These are phyloP conservation scores for Cepaea hortensis DNA, from an alignment of 2,888 invertebrate genomes.

Conservation along the genomic window DNA sequence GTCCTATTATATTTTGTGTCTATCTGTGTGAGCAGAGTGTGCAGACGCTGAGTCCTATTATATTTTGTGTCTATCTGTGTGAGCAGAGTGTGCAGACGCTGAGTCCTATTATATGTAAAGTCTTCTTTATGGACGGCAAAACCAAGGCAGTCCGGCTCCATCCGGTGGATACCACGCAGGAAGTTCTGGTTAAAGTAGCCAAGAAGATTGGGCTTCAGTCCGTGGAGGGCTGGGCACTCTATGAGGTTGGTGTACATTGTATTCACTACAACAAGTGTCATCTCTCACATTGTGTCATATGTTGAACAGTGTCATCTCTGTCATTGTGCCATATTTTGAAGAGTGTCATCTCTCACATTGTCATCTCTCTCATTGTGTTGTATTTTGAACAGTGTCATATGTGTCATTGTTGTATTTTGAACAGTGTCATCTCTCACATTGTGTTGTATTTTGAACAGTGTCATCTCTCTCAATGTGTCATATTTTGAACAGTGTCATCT, in stretches of 20 bases:
- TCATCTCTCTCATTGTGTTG: too few species aligned
- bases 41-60: too few species aligned
- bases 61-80: too few species aligned
- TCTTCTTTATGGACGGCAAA: conserved; percentile 95
- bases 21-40: too few species aligned
- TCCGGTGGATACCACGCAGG: conserved; percentile 94
- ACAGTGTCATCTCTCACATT: too few species aligned
- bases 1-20: too few species aligned
- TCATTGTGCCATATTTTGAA: background rate
- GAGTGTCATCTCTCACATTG: too few species aligned
- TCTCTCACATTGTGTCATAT: background rate
- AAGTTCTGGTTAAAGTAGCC: conserved; percentile 90
- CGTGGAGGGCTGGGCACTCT: conserved; percentile 95
- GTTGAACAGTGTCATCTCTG: background rate
- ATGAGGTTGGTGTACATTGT: conserved; percentile 76
- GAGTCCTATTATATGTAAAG: conserved; percentile 88
- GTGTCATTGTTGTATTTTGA: too few species aligned
- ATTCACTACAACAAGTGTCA: background rate
- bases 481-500: too few species aligned
- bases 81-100: conserved; percentile 64
- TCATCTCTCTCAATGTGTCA: too few species aligned
- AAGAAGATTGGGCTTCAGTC: conserved; percentile 88
- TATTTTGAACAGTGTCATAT: too few species aligned
- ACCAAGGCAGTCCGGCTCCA: conserved; percentile 96
- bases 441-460: too few species aligned